Evolutionary conservation across 2,888 invertebrate genomes (phyloP).

Genomic region (Dynastes grantii): DNA sequence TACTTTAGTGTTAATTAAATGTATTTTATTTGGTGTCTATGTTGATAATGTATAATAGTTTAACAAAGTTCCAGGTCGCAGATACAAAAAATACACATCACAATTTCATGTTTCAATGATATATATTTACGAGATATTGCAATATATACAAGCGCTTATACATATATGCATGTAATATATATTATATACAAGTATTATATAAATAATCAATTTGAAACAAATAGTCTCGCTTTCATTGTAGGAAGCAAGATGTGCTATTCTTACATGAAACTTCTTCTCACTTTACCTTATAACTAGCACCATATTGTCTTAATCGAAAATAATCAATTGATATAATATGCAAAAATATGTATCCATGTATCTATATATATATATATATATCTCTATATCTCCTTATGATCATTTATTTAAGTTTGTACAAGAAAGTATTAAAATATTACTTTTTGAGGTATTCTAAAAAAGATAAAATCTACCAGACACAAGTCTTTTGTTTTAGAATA

Average conservation of each 20-base stretch:
- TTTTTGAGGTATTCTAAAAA: constrained; percentile 51
- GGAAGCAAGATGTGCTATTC: constrained; percentile 23
- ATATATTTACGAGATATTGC: constrained; percentile 50
- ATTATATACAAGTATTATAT: constrained; percentile 40
- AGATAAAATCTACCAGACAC: constrained; percentile 45
- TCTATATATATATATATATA: constrained; percentile 53
- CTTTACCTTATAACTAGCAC: constrained; percentile 56
- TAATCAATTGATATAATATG: constrained; percentile 48
- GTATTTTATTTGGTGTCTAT: no score
- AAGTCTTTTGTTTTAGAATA: constrained; percentile 48
- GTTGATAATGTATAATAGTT: no score
- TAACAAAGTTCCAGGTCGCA: background rate
- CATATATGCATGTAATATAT: constrained; percentile 40
- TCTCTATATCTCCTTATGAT: constrained; percentile 24
- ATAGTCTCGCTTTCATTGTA: constrained; percentile 6
- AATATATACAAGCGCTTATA: constrained; percentile 47
- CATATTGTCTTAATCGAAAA: constrained; percentile 56
- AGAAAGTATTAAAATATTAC: constrained; percentile 56
- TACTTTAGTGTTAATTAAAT: no score
- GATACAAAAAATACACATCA: background rate
- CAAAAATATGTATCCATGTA: constrained; percentile 56
- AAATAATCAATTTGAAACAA: constrained; percentile 37
- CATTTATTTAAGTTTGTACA: constrained; percentile 47
- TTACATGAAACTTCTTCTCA: constrained; percentile 34
- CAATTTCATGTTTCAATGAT: constrained; percentile 41